phyloP scores from a whole-genome alignment of 1,140 invertebrate species.

The Batillaria attramentaria region DNA sequence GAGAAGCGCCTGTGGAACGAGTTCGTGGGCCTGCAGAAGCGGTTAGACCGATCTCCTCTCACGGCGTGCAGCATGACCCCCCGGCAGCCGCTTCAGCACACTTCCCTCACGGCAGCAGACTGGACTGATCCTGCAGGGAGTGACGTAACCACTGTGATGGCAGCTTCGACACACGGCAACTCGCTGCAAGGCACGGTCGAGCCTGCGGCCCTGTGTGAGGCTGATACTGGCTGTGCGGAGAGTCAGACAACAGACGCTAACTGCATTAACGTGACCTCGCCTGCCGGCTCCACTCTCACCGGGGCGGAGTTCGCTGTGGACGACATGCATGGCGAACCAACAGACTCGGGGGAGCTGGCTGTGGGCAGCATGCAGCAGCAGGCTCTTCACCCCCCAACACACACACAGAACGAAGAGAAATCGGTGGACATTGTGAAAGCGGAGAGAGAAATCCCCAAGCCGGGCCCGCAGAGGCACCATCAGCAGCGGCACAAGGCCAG shows the following conservation, averaged over 20 bases:
- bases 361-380: neutral
- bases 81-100: neutral
- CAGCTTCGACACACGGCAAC: neutral
- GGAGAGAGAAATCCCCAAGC: neutral
- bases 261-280: neutral
- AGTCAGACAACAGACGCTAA: neutral
- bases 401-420: conserved; percentile 27
- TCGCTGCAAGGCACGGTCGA: neutral
- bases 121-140: neutral
- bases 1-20: conserved; percentile 60
- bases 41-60: conserved; percentile 29
- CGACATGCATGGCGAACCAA: neutral
- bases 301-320: neutral
- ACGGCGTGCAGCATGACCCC: conserved; percentile 26
- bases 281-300: neutral
- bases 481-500: neutral
- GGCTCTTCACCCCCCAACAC: neutral
- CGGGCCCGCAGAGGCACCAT: neutral
- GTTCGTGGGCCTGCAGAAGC: conserved; percentile 46
- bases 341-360: neutral
- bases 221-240: neutral
- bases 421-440: neutral
- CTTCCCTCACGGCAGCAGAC: neutral
- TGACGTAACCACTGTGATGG: neutral
- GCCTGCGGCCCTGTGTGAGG: neutral